Evolutionary conservation across 1,140 invertebrate species (phyloP).

Genomic region (Drosophila repleta): DNA sequence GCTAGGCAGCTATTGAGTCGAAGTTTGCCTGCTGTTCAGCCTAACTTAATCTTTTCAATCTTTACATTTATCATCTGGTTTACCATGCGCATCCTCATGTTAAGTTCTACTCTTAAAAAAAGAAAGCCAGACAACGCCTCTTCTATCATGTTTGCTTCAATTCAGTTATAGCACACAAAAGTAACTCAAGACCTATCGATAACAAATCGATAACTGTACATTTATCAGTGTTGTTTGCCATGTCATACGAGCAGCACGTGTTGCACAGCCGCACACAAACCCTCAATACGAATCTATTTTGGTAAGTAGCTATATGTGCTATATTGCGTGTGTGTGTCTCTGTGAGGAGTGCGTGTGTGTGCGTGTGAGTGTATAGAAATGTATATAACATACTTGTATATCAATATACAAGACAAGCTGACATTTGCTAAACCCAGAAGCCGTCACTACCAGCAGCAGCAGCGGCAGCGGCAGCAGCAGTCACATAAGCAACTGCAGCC

Average conservation of each 20-base stretch:
- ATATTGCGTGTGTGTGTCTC: neutral
- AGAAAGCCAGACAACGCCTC: too few relatives aligned
- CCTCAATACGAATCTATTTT: neutral
- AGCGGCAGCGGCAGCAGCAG: slow-evolving; percentile 11
- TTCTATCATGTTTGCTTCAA: too few relatives aligned
- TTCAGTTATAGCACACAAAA: neutral
- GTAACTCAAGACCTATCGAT: neutral
- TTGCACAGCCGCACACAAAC: neutral
- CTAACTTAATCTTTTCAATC: too few relatives aligned
- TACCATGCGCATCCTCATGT: too few relatives aligned
- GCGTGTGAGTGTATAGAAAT: slow-evolving; percentile 9
- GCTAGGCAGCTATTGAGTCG: too few relatives aligned
- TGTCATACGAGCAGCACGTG: neutral
- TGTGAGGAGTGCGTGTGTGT: slow-evolving; percentile 6
- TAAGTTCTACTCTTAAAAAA: too few relatives aligned
- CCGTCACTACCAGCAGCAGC: slow-evolving; percentile 8
- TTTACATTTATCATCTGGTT: too few relatives aligned
- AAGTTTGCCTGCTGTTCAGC: too few relatives aligned
- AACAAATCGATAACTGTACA: neutral
- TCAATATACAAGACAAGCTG: slow-evolving; percentile 25
- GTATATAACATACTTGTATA: slow-evolving; percentile 10
- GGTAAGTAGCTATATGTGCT: neutral
- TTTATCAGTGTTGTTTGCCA: neutral
- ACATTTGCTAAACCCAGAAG: slow-evolving; percentile 28
- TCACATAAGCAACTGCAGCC: neutral